Percentiles rank a stretch among this genome's conserved stretches.
Evolutionary conservation across 2,797 vertebrate genomes (phyloP).

Genomic region (Prionace glauca): DNA sequence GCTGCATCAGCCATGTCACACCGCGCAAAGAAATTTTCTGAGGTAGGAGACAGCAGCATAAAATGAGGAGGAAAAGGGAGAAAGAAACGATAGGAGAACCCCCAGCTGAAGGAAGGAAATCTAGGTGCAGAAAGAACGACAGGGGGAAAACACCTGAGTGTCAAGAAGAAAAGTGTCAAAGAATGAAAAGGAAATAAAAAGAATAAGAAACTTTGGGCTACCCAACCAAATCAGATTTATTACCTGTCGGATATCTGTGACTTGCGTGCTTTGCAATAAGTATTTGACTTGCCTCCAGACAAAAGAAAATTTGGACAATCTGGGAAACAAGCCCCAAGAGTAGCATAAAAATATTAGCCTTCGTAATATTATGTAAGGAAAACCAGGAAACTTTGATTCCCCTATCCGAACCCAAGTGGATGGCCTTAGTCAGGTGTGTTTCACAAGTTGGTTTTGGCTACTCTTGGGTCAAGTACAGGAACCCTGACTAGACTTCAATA

Average conservation of each 20-base stretch:
- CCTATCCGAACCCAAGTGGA: neutral
- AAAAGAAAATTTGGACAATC: neutral
- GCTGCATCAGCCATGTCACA: neutral
- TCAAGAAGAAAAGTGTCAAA: neutral
- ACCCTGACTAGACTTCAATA: neutral
- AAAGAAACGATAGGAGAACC: neutral
- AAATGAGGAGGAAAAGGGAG: neutral
- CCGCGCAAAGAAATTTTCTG: neutral
- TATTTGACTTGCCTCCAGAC: neutral
- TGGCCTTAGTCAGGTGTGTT: neutral
- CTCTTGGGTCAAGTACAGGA: neutral
- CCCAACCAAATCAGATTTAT: neutral
- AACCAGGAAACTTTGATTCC: neutral
- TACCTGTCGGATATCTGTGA: neutral
- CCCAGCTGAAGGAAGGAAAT: neutral
- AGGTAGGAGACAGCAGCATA: no score
- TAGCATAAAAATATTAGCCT: neutral
- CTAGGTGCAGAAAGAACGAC: neutral
- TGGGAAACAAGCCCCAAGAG: neutral
- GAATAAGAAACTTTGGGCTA: neutral
- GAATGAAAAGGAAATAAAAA: neutral
- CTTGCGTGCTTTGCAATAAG: neutral
- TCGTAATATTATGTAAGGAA: neutral
- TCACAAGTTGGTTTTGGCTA: no score
- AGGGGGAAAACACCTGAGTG: neutral